Conservation (phyloP, 2,113 vertebrate species). For the Ptilorrhoa leucosticta region DNA sequence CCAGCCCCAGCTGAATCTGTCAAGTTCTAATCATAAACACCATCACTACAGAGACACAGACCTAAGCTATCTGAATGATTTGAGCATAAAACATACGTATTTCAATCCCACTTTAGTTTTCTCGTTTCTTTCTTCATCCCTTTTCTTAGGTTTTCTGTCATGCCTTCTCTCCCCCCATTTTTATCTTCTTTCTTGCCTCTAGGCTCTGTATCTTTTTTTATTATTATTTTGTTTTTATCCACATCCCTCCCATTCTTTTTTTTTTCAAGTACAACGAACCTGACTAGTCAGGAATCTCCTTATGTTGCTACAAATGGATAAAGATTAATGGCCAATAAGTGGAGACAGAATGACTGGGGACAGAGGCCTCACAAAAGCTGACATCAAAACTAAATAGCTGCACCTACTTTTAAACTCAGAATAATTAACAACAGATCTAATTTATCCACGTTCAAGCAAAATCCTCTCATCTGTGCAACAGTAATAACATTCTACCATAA, state of each 20-base stretch:
- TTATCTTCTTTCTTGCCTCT: background rate
- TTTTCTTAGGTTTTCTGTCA: background rate
- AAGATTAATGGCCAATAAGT: background rate
- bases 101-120: background rate
- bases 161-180: background rate
- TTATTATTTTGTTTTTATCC: background rate
- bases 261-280: background rate
- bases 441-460: background rate
- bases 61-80: background rate
- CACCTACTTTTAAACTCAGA: background rate
- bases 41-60: background rate
- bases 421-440: background rate
- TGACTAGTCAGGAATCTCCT: background rate
- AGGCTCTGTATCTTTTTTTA: background rate
- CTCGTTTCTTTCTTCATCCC: background rate
- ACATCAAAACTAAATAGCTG: background rate
- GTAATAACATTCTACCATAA: background rate
- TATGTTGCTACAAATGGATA: background rate
- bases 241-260: background rate
- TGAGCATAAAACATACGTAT: background rate
- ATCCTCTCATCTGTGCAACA: background rate
- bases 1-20: background rate
- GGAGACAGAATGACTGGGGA: background rate
- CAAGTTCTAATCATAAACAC: background rate
- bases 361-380: background rate